Evolutionary conservation across 2,113 vertebrate genomes (phyloP).

Genomic region (Apteryx mantelli): DNA sequence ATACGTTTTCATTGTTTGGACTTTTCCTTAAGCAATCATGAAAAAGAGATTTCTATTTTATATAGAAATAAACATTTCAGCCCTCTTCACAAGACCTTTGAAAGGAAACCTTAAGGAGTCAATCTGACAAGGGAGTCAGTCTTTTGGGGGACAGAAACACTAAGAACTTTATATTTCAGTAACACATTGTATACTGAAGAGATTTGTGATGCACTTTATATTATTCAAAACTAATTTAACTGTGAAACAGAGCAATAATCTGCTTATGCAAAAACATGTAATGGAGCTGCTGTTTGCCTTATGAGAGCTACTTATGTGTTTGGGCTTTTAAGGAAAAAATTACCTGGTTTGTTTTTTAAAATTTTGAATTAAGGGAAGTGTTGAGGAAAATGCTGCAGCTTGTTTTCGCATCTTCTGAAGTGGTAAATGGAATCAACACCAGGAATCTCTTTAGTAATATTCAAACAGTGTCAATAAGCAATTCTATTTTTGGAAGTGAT

Average conservation of each 20-base stretch:
- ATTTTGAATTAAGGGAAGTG: neutral
- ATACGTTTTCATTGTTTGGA: neutral
- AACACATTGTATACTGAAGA: neutral
- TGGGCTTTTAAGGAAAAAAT: neutral
- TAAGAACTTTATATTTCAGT: neutral
- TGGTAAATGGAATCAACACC: neutral
- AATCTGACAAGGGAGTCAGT: neutral
- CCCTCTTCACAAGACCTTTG: neutral
- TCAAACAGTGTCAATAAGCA: neutral
- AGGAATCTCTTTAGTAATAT: neutral
- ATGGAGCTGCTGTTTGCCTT: neutral
- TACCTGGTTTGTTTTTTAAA: neutral
- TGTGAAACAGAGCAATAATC: neutral
- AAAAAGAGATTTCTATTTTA: neutral
- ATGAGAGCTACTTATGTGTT: neutral
- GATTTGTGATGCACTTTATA: neutral
- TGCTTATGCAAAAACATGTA: neutral
- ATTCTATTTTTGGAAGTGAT: neutral
- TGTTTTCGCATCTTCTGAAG: neutral
- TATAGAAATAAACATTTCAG: neutral
- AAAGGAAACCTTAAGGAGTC: neutral
- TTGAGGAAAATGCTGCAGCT: neutral
- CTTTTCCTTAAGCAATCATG: neutral
- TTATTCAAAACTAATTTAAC: neutral
- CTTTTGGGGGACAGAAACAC: neutral